phyloP scores from a whole-genome alignment of 2,113 vertebrate species.

The Micronycteris hirsuta region DNA sequence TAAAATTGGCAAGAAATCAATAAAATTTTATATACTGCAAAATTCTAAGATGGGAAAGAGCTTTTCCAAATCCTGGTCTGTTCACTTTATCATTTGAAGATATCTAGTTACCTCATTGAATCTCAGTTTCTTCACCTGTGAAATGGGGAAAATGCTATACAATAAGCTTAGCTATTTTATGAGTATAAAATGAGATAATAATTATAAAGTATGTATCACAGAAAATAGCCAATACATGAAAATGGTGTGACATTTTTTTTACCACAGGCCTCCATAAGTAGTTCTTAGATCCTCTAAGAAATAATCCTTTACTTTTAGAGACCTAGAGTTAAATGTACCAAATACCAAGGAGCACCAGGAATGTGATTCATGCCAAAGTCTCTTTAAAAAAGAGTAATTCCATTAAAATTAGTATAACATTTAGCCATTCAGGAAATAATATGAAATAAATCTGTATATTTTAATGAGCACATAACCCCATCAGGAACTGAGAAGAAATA shows the following conservation, averaged over 20 bases:
- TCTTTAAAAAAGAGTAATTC: background rate
- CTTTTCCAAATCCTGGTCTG: background rate
- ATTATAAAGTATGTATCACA: background rate
- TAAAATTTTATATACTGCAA: background rate
- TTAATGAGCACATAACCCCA: background rate
- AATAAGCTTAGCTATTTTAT: background rate
- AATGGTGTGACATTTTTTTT: background rate
- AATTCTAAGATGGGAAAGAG: background rate
- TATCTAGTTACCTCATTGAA: background rate
- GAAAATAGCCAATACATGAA: background rate
- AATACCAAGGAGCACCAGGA: background rate
- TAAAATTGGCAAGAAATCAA: conserved; percentile 17
- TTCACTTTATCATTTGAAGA: background rate
- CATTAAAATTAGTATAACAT: background rate
- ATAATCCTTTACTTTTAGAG: background rate
- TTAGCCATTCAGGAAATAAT: background rate
- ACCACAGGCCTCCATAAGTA: background rate
- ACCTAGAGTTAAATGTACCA: background rate
- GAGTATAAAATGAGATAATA: background rate
- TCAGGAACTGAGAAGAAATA: conserved; percentile 1
- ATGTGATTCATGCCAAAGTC: background rate
- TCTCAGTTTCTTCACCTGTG: background rate
- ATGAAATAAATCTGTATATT: background rate
- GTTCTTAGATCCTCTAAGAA: conserved; percentile 3
- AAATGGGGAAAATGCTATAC: background rate